Conservation (phyloP, 2,888 invertebrate species). For the Andrena camellia region DNA sequence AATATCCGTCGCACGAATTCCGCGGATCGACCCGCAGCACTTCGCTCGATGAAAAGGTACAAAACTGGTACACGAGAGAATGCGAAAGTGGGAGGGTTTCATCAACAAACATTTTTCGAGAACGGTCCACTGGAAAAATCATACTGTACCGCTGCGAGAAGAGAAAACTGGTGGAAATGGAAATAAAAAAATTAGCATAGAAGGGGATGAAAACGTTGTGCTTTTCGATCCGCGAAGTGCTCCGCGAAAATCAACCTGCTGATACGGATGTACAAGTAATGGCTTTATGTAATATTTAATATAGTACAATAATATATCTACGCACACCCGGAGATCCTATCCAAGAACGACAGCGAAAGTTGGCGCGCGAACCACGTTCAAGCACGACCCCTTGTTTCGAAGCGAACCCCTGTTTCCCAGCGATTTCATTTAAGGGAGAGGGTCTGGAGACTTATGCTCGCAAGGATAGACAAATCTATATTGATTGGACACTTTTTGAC, state of each 20-base stretch:
- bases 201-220: background rate
- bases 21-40: conserved; percentile 47
- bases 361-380: background rate
- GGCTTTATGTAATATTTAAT: conserved; percentile 60
- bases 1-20: conserved; percentile 36
- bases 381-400: background rate
- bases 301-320: conserved; percentile 68
- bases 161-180: background rate
- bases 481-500: no score
- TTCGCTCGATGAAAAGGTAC: conserved; percentile 8
- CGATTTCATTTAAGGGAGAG: background rate
- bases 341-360: conserved; percentile 42
- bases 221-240: conserved; percentile 50
- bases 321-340: conserved; percentile 56
- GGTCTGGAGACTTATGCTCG: background rate
- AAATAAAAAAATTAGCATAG: background rate
- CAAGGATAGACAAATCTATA: no score
- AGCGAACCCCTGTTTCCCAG: background rate
- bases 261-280: conserved; percentile 61
- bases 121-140: background rate
- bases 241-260: conserved; percentile 49
- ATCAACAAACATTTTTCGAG: background rate
- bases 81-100: background rate
- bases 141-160: no score
- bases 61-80: conserved; percentile 15